Evolutionary conservation across 2,113 vertebrate genomes (phyloP).

Genomic region (Lophotis ruficrista): DNA sequence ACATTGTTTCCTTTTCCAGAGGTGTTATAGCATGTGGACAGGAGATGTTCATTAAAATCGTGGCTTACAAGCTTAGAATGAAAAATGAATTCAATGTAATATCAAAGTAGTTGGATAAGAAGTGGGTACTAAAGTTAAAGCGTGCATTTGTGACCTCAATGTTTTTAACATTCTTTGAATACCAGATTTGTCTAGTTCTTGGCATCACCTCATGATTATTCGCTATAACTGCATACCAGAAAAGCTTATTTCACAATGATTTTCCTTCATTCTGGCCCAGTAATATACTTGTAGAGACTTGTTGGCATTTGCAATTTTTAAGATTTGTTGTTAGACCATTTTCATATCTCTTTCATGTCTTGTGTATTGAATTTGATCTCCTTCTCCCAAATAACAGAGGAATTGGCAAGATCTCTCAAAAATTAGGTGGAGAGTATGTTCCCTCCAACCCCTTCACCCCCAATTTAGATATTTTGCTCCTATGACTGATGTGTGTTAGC

Average conservation of each 20-base stretch:
- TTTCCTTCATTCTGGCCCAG: slow-evolving; percentile 47
- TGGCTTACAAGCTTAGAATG: neutral
- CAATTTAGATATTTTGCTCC: neutral
- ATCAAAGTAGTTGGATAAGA: slow-evolving; percentile 47
- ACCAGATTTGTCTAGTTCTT: slow-evolving; percentile 61
- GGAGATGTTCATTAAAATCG: slow-evolving; percentile 15
- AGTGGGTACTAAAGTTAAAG: slow-evolving; percentile 42
- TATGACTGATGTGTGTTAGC: neutral
- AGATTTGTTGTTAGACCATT: slow-evolving; percentile 45
- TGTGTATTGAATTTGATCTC: slow-evolving; percentile 33
- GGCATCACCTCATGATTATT: slow-evolving; percentile 62
- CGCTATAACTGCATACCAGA: slow-evolving; percentile 64
- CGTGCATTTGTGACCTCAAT: slow-evolving; percentile 18
- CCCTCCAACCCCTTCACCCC: neutral
- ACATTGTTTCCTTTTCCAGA: neutral
- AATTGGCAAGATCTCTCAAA: slow-evolving; percentile 6
- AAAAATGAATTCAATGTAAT: slow-evolving; percentile 45
- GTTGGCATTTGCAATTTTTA: slow-evolving; percentile 58
- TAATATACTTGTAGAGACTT: slow-evolving; percentile 45
- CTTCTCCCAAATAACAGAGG: neutral
- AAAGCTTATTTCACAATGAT: slow-evolving; percentile 67
- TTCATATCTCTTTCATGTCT: slow-evolving; percentile 52
- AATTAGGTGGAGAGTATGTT: neutral
- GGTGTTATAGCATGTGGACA: neutral
- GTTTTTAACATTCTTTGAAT: slow-evolving; percentile 60